A percentile compares a stretch with the other conserved stretches of the same genome.
Conservation (phyloP, 2,888 invertebrate species). For the Biston betularia region DNA sequence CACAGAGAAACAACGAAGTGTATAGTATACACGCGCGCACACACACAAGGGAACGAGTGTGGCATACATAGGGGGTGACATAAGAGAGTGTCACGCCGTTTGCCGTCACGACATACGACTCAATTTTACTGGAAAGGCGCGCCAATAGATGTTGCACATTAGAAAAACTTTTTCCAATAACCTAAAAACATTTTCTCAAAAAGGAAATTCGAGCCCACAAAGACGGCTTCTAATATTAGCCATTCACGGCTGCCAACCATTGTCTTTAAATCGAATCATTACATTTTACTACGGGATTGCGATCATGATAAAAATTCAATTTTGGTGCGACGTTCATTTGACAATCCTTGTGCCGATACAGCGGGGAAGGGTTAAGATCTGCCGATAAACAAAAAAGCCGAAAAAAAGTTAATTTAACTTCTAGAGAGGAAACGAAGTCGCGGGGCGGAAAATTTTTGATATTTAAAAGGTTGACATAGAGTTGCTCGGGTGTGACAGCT, state of each 20-base stretch:
- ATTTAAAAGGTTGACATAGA: constrained; percentile 53
- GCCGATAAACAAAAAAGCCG: constrained; percentile 78
- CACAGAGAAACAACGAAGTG: too few species aligned
- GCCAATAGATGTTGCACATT: too few species aligned
- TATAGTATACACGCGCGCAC: too few species aligned
- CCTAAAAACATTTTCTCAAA: constrained; percentile 4
- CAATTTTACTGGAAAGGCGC: not conserved
- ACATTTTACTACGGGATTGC: constrained; percentile 60
- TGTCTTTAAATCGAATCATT: constrained; percentile 64
- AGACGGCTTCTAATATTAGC: constrained; percentile 41
- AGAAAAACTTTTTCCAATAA: constrained; percentile 10
- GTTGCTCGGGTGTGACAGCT: constrained; percentile 49
- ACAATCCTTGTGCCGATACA: constrained; percentile 76
- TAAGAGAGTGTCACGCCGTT: not conserved
- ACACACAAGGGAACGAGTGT: too few species aligned
- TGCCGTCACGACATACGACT: not conserved
- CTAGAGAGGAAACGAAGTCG: constrained; percentile 76
- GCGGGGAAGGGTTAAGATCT: constrained; percentile 77
- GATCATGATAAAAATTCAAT: constrained; percentile 85
- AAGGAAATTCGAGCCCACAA: constrained; percentile 52
- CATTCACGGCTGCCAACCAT: constrained; percentile 40
- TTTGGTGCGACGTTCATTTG: constrained; percentile 74
- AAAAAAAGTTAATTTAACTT: constrained; percentile 83
- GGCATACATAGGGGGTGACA: too few species aligned
- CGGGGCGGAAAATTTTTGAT: constrained; percentile 61